A percentile compares a stretch with the other conserved stretches of the same genome.
phyloP scores from a whole-genome alignment of 2,113 vertebrate genomes.

The Ceyx melanurus region DNA sequence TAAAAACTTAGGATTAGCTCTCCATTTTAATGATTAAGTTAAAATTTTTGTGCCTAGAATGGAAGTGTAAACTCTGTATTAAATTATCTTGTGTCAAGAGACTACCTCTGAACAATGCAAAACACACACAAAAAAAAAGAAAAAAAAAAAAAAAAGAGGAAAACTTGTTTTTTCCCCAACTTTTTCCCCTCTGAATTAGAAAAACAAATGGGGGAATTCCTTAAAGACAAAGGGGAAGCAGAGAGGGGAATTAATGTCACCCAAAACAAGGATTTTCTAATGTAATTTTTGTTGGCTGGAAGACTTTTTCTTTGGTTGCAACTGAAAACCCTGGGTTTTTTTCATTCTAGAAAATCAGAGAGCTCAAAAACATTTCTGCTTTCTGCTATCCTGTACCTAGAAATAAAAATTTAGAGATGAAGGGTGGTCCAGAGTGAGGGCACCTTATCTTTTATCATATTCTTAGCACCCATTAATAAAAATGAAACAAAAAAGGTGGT shows the following conservation, averaged over 20 bases:
- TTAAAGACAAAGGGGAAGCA: fast-evolving
- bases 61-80: background rate
- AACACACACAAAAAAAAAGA: background rate
- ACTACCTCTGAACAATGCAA: background rate
- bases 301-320: background rate
- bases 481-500: background rate
- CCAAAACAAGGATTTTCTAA: background rate
- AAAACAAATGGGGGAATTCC: background rate
- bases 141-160: fast-evolving
- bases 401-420: background rate
- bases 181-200: background rate
- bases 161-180: background rate
- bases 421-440: background rate
- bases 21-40: background rate
- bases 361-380: background rate
- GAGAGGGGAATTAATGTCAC: fast-evolving
- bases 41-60: background rate
- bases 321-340: background rate
- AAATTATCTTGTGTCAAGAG: background rate
- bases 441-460: background rate
- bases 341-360: background rate
- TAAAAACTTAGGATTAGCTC: background rate
- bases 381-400: background rate
- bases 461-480: background rate
- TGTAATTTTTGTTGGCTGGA: background rate